These are phyloP conservation scores for Thelaira solivaga DNA, from an alignment of 2,888 invertebrate species.

Conservation along the genomic window DNA sequence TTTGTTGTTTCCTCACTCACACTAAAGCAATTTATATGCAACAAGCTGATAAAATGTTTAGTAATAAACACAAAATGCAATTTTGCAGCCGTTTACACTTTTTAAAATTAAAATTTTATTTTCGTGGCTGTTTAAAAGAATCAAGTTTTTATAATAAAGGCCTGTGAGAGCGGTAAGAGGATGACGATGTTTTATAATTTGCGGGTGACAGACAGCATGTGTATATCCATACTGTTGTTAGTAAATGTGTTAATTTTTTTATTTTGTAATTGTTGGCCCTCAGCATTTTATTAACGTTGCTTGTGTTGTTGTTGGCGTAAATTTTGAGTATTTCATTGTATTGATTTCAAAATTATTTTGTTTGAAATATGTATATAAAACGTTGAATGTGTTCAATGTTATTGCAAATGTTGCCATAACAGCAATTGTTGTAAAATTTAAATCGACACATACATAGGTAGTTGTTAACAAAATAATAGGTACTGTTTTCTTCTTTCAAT, in stretches of 20 bases:
- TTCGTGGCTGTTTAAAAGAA: slow-evolving; percentile 1
- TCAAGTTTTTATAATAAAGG: slow-evolving; percentile 10
- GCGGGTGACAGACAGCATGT: slow-evolving; percentile 29
- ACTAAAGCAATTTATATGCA: slow-evolving; percentile 1
- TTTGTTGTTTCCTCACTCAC: background rate
- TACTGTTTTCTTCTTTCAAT: background rate
- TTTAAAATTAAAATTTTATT: slow-evolving; percentile 15
- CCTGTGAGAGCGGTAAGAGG: background rate
- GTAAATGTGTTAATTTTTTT: slow-evolving; percentile 8
- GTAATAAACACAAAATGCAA: slow-evolving; percentile 46
- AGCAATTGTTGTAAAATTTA: slow-evolving; percentile 24
- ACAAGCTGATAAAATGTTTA: slow-evolving; percentile 35
- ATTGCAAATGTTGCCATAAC: slow-evolving; percentile 55
- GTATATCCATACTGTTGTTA: background rate
- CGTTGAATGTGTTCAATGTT: slow-evolving; percentile 61
- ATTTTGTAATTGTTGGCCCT: slow-evolving; percentile 58
- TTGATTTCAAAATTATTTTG: slow-evolving; percentile 60
- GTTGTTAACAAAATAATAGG: background rate
- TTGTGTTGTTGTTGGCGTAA: slow-evolving; percentile 25
- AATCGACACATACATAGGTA: background rate
- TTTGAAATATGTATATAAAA: slow-evolving; percentile 15
- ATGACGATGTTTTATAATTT: slow-evolving; percentile 16
- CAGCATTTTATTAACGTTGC: slow-evolving; percentile 22
- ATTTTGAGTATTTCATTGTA: slow-evolving; percentile 53
- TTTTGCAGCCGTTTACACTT: slow-evolving; percentile 40